phyloP scores from a whole-genome alignment of 1,140 invertebrate species.

The Microplitis mediator region DNA sequence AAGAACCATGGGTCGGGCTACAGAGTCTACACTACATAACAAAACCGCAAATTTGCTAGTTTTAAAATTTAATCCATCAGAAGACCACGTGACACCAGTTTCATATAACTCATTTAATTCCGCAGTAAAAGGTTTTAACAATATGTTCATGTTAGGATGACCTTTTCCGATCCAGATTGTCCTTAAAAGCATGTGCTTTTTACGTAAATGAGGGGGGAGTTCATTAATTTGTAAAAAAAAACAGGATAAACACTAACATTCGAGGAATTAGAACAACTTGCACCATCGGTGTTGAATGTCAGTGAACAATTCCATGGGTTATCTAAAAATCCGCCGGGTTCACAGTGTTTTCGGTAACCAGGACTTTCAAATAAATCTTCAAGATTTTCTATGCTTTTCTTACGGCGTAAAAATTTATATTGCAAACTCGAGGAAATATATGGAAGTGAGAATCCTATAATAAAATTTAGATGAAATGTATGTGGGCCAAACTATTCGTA shows the following conservation, averaged over 20 bases:
- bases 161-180: conserved; percentile 16
- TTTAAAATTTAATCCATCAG: background rate
- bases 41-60: conserved; percentile 12
- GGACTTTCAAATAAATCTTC: conserved; percentile 23
- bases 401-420: background rate
- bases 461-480: too few species aligned
- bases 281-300: conserved; percentile 10
- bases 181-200: conserved; percentile 18
- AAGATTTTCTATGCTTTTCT: background rate
- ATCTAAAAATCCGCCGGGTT: conserved; percentile 4
- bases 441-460: background rate
- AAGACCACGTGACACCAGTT: conserved; percentile 1
- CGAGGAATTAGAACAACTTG: conserved; percentile 2
- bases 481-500: too few species aligned
- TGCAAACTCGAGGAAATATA: background rate
- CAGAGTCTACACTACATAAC: conserved; percentile 7
- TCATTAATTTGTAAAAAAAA: conserved; percentile 23
- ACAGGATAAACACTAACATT: conserved; percentile 2
- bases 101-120: conserved; percentile 4
- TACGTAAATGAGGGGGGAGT: conserved; percentile 12
- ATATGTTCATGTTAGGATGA: conserved; percentile 2
- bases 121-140: background rate
- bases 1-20: conserved; percentile 2
- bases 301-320: conserved; percentile 19
- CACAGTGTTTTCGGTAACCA: background rate